Percentiles rank a stretch among this genome's conserved stretches.
These are phyloP conservation scores for Rhynchotus rufescens DNA, from an alignment of 2,797 vertebrate genomes.

Conservation along the genomic window DNA sequence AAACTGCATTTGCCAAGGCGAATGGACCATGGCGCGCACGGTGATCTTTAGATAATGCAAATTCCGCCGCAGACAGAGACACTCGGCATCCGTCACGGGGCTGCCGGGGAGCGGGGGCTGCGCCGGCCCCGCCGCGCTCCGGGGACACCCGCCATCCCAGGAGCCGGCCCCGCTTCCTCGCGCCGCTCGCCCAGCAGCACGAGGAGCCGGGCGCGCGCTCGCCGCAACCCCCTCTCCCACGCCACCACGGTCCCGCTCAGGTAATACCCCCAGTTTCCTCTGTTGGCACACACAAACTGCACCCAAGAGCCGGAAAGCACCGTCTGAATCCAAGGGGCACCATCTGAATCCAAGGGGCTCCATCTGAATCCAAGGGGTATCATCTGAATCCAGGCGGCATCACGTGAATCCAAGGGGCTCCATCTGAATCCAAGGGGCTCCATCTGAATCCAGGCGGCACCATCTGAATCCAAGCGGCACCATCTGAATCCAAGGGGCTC, in stretches of 20 bases:
- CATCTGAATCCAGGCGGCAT: not conserved
- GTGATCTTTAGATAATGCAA: constrained; percentile 81
- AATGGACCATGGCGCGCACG: constrained; percentile 68
- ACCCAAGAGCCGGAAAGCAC: not conserved
- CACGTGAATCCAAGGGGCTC: not conserved
- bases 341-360: not conserved
- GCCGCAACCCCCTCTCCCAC: not conserved
- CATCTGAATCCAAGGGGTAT: not conserved
- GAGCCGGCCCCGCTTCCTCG: no score
- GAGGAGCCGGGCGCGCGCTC: no score
- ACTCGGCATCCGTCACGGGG: no score
- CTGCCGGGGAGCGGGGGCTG: no score
- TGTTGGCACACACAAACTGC: not conserved
- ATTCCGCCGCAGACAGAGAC: constrained; percentile 25
- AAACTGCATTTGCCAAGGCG: constrained; percentile 80
- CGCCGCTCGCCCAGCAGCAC: no score
- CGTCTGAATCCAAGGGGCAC: not conserved
- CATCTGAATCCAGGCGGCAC: no score
- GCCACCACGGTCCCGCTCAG: not conserved
- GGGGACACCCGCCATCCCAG: no score
- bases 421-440: not conserved
- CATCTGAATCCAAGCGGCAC: no score
- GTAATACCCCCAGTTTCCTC: not conserved
- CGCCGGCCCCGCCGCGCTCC: no score
- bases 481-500: no score